A percentile compares a stretch with the other conserved stretches of the same genome.
Evolutionary conservation across 2,888 invertebrate species (phyloP).

Genomic region (Deroplatys truncata): DNA sequence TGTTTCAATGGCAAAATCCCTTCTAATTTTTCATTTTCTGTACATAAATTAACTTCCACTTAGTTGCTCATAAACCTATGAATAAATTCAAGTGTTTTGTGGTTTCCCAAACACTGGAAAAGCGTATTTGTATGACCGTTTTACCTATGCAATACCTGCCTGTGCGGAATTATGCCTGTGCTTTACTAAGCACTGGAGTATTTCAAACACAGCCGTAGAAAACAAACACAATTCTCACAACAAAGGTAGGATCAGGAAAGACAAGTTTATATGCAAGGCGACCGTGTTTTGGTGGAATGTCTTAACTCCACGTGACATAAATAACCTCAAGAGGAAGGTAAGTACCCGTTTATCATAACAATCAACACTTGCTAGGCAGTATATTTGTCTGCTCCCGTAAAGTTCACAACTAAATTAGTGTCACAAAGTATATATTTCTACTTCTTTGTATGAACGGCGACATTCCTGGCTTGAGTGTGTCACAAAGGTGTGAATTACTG

Average conservation of each 20-base stretch:
- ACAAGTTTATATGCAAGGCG: not conserved
- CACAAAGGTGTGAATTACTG: not conserved
- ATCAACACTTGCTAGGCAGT: not conserved
- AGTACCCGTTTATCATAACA: not conserved
- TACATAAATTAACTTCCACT: no score
- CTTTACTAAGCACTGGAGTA: no score
- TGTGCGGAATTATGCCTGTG: no score
- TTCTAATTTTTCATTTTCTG: no score
- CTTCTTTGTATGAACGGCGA: not conserved
- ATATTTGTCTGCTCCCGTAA: not conserved
- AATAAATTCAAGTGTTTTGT: no score
- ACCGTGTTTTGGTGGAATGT: not conserved
- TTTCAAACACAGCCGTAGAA: no score
- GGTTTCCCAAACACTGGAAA: no score
- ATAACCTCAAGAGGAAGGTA: not conserved
- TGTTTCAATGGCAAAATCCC: no score
- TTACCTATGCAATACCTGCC: no score
- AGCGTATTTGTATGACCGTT: no score
- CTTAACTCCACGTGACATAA: not conserved
- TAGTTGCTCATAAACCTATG: no score
- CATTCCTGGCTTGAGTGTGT: not conserved
- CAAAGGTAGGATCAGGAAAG: not conserved
- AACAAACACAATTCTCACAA: no score
- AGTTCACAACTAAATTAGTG: not conserved
- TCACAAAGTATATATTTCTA: not conserved